A percentile compares a stretch with the other conserved stretches of the same genome.
Evolutionary conservation across 1,140 invertebrate genomes (phyloP).

Genomic region (Goniozus legneri): DNA sequence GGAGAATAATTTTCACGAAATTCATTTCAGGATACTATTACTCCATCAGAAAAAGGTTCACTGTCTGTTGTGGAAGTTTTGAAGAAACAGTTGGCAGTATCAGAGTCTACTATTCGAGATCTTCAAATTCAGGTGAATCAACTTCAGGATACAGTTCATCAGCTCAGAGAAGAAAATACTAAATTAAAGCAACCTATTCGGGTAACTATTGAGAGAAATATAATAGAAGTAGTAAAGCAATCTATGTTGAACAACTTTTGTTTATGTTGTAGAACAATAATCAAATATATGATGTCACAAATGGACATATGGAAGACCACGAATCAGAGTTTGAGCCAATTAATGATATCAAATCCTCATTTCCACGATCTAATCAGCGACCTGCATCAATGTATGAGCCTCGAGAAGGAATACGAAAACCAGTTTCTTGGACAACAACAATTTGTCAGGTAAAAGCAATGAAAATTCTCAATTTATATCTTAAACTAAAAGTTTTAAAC

Average conservation of each 20-base stretch:
- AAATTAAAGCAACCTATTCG: conserved; percentile 59
- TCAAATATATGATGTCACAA: conserved; percentile 35
- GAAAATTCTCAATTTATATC: conserved; percentile 18
- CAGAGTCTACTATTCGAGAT: conserved; percentile 56
- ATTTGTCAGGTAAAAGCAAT: conserved; percentile 60
- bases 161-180: conserved; percentile 67
- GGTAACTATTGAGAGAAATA: conserved; percentile 29
- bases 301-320: conserved; percentile 48
- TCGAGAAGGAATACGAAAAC: conserved; percentile 65
- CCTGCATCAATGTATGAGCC: conserved; percentile 85
- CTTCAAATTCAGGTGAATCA: conserved; percentile 60
- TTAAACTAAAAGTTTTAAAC: no score
- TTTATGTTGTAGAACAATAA: no score
- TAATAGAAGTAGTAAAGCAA: not conserved
- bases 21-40: no score
- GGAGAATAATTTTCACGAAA: no score
- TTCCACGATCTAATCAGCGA: conserved; percentile 57
- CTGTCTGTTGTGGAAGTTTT: conserved; percentile 45
- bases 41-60: conserved; percentile 41
- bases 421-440: conserved; percentile 61
- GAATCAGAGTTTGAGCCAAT: conserved; percentile 40
- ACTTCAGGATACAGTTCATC: conserved; percentile 61
- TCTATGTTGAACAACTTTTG: conserved; percentile 8
- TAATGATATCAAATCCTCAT: conserved; percentile 39
- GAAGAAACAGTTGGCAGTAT: conserved; percentile 46